Evolutionary conservation across 2,113 vertebrate species (phyloP), one percentile per base, ranked within the genome.

Genomic region (Catharus minimus): DNA sequence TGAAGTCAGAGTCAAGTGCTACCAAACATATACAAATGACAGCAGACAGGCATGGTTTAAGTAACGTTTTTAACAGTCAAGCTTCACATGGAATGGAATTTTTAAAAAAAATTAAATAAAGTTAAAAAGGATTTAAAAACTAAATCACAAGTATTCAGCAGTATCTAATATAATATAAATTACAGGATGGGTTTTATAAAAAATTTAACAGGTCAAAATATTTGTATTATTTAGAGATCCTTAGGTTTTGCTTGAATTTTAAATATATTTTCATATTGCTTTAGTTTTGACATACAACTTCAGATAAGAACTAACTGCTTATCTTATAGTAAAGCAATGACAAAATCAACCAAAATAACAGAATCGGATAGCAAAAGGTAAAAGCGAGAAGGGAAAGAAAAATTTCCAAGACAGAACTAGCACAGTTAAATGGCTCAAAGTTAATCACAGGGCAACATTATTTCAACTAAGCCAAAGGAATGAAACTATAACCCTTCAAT

Each of bases 91-190:
- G 50, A 76, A 71, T 15, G 7, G 15, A 68, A 22, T 9, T n/a
- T 0, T 0, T 0, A 4, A 39, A 62, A 52, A 41, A 22, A 16
- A 3, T 36, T 33, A 20, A 23, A 53, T 3, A 0, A 53, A 57
- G 9, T 38, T 39, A n/a, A 58, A 91, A 82, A 80, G 18, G 3
- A 61, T 46, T 62, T 83, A 17, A 78, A 66, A 80, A 60, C 30
- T 18, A 69, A 86, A 46, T 10, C 5, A 60, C 61, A 49, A 33
- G 3, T n/a, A 85, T 41, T 67, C 53, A 84, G 9, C 49, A 64
- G 30, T 4, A 67, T n/a, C 47, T 65, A 79, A 72, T 52, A 50
- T 6, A 69, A 50, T 14, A n/a, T 7, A 47, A 3, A 11, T 0
- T 62, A 24, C 19, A 46, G 28, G 5, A 53, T 49, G 13, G 13